Base-by-base conservation (phyloP, 1,140 invertebrate species). In the Orussus abietinus region DNA sequence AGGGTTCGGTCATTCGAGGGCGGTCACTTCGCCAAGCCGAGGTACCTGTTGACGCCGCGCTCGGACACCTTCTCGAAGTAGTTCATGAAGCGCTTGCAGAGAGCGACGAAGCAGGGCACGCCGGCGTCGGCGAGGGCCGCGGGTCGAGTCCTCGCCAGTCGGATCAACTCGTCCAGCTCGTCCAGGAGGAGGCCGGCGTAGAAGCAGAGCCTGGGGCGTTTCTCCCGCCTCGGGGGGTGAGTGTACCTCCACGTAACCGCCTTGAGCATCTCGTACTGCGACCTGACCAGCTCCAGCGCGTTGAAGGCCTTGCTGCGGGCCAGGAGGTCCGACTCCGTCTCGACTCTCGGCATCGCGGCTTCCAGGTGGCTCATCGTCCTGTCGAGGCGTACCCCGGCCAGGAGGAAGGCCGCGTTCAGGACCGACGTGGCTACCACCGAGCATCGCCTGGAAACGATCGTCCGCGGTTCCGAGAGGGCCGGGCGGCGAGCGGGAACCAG, bases 51-150 rank as follows among this genome's bases (percentile, higher is more conserved):
- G 22, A 70, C 31, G 32, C 48, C 63, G 14, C 55, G 54, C 29
- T 74, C 71, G 0, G 71, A 67, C n/a, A 66, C 47, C 18, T 62
- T 72, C 46, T 74, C 71, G 35, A 72, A 74, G 30, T 64, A 64
- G 22, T 72, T 62, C 67, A 74, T 71, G 33, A 72, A 74, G 3
- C 49, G 41, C 41, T 71, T 72, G 49, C 64, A 70, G 11, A 49
- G 39, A 3, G 32, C 19, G 1, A 44, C 20, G 20, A 66, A 68
- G 1, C 12, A 29, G 3, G 13, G n/a, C 5, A 61, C 34, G 6
- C 17, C 26, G 3, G 20, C 9, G 9, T 47, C 40, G 15, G 32
- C 22, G 1, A 52, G 44, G 3, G 15, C 20, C 2, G 9, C 43
- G 0, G 60, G 58, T 12, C 37, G 12, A 0, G 3, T 37, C n/a